Percentiles rank a stretch among this genome's conserved stretches.
These are phyloP conservation scores for Cephus sareptanus DNA, from an alignment of 2,888 invertebrate species.

Conservation along the genomic window DNA sequence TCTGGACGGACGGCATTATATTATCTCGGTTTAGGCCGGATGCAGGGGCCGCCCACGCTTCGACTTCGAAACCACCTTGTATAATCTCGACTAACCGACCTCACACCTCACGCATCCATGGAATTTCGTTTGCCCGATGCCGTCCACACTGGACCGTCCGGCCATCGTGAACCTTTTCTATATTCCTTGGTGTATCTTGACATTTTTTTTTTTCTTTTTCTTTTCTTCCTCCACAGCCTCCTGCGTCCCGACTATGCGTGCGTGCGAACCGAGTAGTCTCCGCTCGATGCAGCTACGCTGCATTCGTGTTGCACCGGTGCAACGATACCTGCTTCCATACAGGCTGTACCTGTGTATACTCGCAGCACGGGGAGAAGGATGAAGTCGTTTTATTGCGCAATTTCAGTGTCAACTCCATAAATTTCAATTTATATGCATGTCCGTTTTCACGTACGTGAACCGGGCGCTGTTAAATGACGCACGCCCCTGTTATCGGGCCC, in stretches of 20 bases:
- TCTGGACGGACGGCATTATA: constrained; percentile 62
- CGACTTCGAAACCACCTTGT: constrained; percentile 22
- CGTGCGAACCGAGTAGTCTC: not conserved
- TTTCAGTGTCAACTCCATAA: constrained; percentile 50
- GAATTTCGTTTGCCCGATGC: constrained; percentile 29
- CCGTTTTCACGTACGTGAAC: constrained; percentile 10
- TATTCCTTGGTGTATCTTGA: constrained; percentile 6
- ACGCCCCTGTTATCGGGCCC: not conserved
- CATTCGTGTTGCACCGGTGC: not conserved
- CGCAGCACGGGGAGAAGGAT: constrained; percentile 8
- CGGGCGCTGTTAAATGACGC: not conserved
- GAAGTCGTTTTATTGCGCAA: constrained; percentile 42
- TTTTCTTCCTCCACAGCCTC: not conserved
- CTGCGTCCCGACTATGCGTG: not conserved
- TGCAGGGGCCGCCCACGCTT: constrained; percentile 63
- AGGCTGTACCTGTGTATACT: not conserved
- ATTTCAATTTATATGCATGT: constrained; percentile 49
- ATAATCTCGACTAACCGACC: constrained; percentile 11
- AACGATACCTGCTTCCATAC: not conserved
- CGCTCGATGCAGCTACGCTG: not conserved
- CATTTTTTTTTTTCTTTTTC: not conserved
- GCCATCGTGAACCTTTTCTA: not conserved
- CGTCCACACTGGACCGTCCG: not conserved
- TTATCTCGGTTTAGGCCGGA: constrained; percentile 65
- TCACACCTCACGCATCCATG: constrained; percentile 24